A percentile compares a stretch with the other conserved stretches of the same genome.
These are phyloP conservation scores for Odontesthes bonariensis DNA, from an alignment of 2,113 vertebrate genomes.

Conservation along the genomic window DNA sequence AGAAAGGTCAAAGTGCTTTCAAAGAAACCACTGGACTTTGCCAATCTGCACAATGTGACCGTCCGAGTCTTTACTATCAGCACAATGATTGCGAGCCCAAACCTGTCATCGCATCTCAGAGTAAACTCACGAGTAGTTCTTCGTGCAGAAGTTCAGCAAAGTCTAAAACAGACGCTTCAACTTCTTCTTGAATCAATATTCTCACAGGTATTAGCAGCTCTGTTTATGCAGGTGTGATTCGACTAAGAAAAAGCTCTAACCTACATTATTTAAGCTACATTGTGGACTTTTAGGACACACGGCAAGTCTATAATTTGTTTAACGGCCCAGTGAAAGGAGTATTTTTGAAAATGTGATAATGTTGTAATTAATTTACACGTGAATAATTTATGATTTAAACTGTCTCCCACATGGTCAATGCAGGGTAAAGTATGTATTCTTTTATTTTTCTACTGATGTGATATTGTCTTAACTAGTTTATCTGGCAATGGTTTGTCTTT, in stretches of 20 bases:
- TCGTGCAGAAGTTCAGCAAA: conserved; percentile 6
- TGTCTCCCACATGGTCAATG: conserved; percentile 82
- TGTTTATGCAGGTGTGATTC: conserved; percentile 12
- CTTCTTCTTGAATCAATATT: conserved; percentile 22
- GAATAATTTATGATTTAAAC: conserved; percentile 77
- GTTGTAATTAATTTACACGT: conserved; percentile 61
- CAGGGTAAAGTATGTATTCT: conserved; percentile 86
- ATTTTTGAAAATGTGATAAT: conserved; percentile 41
- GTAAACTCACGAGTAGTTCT: conserved; percentile 22
- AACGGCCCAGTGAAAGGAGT: not conserved
- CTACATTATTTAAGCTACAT: not conserved
- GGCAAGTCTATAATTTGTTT: too few species aligned
- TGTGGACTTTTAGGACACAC: too few species aligned
- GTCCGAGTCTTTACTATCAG: conserved; percentile 39
- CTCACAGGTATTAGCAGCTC: conserved; percentile 20
- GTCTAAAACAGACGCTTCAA: conserved; percentile 1
- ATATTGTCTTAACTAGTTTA: conserved; percentile 74
- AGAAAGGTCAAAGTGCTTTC: conserved; percentile 42
- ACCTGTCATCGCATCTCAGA: conserved; percentile 36
- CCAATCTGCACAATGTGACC: conserved; percentile 27
- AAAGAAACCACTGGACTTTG: conserved; percentile 25
- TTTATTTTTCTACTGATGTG: conserved; percentile 79
- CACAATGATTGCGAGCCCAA: conserved; percentile 51
- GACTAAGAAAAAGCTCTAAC: not conserved
- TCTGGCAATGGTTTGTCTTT: conserved; percentile 60